Percentiles rank a stretch among this genome's conserved stretches.
These are phyloP conservation scores for Sarcophaga caerulescens DNA, from an alignment of 2,888 invertebrate species.

Conservation along the genomic window DNA sequence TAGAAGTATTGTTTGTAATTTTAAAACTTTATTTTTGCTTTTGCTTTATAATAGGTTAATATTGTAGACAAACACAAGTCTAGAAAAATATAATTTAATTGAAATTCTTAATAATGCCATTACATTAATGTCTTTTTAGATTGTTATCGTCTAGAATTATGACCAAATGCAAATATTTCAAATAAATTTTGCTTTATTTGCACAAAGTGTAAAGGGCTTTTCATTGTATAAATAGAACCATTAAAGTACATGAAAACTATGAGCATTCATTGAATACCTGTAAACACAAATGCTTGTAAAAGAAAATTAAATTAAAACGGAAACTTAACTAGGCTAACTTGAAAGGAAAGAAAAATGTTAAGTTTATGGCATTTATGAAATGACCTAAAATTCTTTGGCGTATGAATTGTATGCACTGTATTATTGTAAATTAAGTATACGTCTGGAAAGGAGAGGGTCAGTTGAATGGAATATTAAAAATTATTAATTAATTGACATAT, in stretches of 20 bases:
- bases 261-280: conserved; percentile 60
- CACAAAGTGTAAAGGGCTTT: conserved; percentile 30
- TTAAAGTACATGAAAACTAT: conserved; percentile 36
- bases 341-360: not conserved
- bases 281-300: conserved; percentile 18
- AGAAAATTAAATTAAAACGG: conserved; percentile 11
- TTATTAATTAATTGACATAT: too few species aligned
- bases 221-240: too few species aligned
- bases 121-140: conserved; percentile 32
- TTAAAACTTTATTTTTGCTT: not conserved
- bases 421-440: too few species aligned
- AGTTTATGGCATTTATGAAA: not conserved
- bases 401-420: too few species aligned
- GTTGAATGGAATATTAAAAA: too few species aligned
- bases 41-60: not conserved
- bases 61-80: not conserved
- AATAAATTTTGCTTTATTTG: conserved; percentile 21
- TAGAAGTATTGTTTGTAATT: not conserved
- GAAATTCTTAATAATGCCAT: conserved; percentile 34
- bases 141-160: conserved; percentile 52
- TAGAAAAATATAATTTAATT: conserved; percentile 23
- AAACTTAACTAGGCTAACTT: conserved; percentile 39
- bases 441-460: too few species aligned
- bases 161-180: conserved; percentile 55
- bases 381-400: too few species aligned